These are phyloP conservation scores for Sesia bembeciformis DNA, from an alignment of 2,888 invertebrate species.

Conservation along the genomic window DNA sequence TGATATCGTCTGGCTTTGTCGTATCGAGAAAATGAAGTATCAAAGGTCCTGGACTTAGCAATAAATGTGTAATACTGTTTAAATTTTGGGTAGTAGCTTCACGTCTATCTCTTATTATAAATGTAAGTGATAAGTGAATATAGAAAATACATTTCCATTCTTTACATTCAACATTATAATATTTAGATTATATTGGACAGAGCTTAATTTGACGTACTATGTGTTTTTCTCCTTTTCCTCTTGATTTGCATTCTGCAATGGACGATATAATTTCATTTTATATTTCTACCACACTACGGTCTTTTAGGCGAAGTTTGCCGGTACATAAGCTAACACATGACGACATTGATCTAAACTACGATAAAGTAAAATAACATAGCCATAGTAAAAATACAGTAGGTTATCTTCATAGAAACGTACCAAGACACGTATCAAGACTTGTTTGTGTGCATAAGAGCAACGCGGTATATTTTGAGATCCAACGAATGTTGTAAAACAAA, in stretches of 20 bases:
- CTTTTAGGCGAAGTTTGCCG: conserved; percentile 21
- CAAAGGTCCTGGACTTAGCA: too few relatives aligned
- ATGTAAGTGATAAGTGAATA: not conserved
- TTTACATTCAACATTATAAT: conserved; percentile 19
- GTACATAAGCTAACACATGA: conserved; percentile 45
- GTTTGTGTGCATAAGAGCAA: not conserved
- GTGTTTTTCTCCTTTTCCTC: conserved; percentile 63
- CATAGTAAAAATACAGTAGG: not conserved
- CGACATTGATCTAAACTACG: conserved; percentile 61
- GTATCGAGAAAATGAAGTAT: too few relatives aligned
- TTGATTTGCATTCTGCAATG: conserved; percentile 66
- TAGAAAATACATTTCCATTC: conserved; percentile 6
- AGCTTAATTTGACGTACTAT: conserved; percentile 49
- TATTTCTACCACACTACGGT: not conserved
- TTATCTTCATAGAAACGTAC: not conserved
- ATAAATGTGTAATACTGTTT: too few relatives aligned
- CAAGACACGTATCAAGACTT: not conserved
- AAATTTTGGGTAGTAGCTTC: too few relatives aligned
- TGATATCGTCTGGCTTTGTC: too few relatives aligned
- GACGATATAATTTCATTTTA: conserved; percentile 39
- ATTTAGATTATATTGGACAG: conserved; percentile 41
- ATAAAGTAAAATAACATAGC: conserved; percentile 18
- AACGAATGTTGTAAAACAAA: too few relatives aligned
- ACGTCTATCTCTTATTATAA: not conserved
- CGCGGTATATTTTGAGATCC: too few relatives aligned